phyloP scores from a whole-genome alignment of 2,113 vertebrate genomes.

The Aegotheles bennettii region DNA sequence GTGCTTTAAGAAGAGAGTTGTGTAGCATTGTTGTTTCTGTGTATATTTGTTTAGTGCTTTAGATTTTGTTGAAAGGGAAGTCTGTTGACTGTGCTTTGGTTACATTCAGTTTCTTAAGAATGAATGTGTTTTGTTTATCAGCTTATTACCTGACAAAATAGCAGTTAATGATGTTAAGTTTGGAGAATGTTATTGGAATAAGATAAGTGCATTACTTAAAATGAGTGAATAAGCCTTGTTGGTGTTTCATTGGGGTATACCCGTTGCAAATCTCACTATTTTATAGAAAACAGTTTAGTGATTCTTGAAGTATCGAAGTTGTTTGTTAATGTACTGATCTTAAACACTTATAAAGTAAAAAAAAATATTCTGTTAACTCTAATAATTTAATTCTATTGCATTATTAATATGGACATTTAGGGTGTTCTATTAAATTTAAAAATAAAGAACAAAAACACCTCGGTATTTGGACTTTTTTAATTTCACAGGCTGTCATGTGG shows the following conservation, averaged over 20 bases:
- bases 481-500: background rate
- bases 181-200: background rate
- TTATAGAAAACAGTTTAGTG: background rate
- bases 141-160: background rate
- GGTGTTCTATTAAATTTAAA: background rate
- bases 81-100: background rate
- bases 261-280: background rate
- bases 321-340: background rate
- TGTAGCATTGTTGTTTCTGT: background rate
- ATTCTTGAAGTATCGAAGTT: background rate
- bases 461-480: background rate
- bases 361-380: background rate
- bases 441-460: background rate
- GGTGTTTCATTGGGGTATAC: background rate
- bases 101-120: background rate
- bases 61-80: background rate
- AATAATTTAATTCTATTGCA: background rate
- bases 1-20: background rate
- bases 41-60: background rate
- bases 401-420: background rate
- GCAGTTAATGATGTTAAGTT: background rate
- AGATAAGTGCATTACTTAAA: background rate
- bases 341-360: background rate
- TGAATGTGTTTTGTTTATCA: background rate
- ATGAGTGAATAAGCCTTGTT: background rate